phyloP scores from a whole-genome alignment of 35 echinoderm and acorn worm genomes.

The Lytechinus pictus region DNA sequence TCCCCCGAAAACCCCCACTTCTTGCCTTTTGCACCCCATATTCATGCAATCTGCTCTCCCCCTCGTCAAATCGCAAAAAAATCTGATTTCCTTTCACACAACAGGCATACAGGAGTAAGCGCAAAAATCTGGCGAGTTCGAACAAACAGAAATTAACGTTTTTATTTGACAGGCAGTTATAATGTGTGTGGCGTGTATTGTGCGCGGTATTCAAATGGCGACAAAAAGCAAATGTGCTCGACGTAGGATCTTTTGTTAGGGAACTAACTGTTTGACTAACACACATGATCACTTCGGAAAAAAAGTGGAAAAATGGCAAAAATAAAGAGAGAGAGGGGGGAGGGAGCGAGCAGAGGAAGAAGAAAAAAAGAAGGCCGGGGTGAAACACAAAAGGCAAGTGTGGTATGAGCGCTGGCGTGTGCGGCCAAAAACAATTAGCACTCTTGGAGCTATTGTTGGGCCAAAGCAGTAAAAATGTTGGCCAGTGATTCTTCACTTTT shows the following conservation, averaged over 20 bases:
- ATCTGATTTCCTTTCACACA: neutral
- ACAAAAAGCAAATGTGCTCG: conserved; percentile 38
- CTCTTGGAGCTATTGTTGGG: neutral
- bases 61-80: neutral
- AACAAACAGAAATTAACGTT: neutral
- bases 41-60: neutral
- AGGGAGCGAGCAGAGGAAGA: neutral
- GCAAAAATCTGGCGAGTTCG: neutral
- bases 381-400: conserved; percentile 10
- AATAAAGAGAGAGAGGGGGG: neutral
- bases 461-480: neutral
- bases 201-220: conserved; percentile 8
- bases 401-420: conserved; percentile 1
- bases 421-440: conserved; percentile 43
- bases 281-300: neutral
- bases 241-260: conserved; percentile 6
- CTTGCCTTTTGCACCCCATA: neutral
- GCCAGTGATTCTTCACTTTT: neutral
- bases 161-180: conserved; percentile 33
- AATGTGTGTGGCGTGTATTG: conserved; percentile 33
- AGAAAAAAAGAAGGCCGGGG: neutral
- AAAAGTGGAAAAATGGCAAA: neutral
- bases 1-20: neutral
- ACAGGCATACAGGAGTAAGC: neutral
- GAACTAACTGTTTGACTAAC: neutral